These are phyloP conservation scores for Trichomalopsis sarcophagae DNA, from an alignment of 1,140 invertebrate species.

Conservation along the genomic window DNA sequence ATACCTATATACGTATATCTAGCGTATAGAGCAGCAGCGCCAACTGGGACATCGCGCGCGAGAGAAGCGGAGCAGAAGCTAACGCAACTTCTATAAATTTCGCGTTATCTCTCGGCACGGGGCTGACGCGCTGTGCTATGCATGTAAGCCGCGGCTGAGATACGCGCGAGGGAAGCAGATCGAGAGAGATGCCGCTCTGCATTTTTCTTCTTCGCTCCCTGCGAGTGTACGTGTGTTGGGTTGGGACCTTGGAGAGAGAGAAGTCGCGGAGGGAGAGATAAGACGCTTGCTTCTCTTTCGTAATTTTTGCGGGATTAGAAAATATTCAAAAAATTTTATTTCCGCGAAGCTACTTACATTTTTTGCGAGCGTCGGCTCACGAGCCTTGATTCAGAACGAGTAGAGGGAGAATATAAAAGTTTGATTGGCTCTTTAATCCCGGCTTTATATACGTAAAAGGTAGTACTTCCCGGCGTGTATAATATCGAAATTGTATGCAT, in stretches of 20 bases:
- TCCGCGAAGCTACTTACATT: no score
- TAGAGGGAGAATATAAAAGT: neutral
- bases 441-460: no score
- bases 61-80: neutral
- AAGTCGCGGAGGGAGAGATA: neutral
- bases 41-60: constrained; percentile 8
- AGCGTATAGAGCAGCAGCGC: neutral
- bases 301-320: neutral
- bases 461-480: no score
- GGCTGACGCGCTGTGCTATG: neutral
- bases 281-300: neutral
- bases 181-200: neutral
- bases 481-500: no score
- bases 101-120: neutral
- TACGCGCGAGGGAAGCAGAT: neutral
- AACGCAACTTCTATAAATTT: constrained; percentile 33
- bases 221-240: no score
- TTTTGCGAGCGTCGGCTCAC: no score
- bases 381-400: no score
- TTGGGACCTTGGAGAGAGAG: neutral
- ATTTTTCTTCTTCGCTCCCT: neutral
- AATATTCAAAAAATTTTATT: no score
- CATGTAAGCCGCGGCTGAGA: neutral
- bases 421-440: neutral
- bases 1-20: neutral